A percentile compares a stretch with the other conserved stretches of the same genome.
Conservation (phyloP, 1,140 invertebrate genomes). For the Homalodisca vitripennis region DNA sequence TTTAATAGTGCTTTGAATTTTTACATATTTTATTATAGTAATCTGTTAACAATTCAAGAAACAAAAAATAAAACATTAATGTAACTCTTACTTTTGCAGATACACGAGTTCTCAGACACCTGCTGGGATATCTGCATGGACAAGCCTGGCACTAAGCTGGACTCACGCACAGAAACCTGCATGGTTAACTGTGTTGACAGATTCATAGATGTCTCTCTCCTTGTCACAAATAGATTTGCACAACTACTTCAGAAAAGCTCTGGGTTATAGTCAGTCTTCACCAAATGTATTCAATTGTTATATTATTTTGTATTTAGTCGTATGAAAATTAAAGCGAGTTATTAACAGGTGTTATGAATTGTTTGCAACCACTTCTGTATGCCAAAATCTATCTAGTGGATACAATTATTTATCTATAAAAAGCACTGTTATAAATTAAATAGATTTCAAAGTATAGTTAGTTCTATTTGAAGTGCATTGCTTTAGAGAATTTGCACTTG, state of each 20-base stretch:
- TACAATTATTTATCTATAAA: no score
- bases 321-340: no score
- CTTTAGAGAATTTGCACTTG: no score
- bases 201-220: conserved; percentile 87
- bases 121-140: conserved; percentile 96
- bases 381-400: no score
- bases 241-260: conserved; percentile 65
- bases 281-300: background rate
- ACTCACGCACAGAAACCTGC: conserved; percentile 85
- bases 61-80: background rate
- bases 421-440: no score
- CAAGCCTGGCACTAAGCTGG: conserved; percentile 75
- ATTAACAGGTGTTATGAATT: no score
- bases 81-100: conserved; percentile 56
- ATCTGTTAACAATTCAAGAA: background rate
- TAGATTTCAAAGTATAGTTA: no score
- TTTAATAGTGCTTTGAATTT: no score
- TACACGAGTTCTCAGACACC: conserved; percentile 84
- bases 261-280: conserved; percentile 19
- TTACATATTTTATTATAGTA: background rate
- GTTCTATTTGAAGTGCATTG: no score
- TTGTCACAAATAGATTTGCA: conserved; percentile 83
- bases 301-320: no score
- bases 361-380: no score
- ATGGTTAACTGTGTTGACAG: conserved; percentile 91